These are phyloP conservation scores for Agrilus planipennis DNA, from an alignment of 1,140 invertebrate genomes.

Conservation along the genomic window DNA sequence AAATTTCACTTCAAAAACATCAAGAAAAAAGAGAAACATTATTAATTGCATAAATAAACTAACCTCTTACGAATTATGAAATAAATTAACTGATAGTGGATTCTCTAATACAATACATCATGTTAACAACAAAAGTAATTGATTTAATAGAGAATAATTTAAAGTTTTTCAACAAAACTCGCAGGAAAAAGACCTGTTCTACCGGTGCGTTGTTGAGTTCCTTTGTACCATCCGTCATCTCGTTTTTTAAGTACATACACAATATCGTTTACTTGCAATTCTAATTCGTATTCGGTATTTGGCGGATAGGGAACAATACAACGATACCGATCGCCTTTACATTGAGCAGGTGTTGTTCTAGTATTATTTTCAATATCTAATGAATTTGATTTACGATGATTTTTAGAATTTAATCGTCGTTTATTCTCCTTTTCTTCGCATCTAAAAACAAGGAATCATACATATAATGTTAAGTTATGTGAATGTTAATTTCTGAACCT, in stretches of 20 bases:
- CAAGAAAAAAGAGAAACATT: too few relatives aligned
- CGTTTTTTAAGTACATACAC: constrained; percentile 85
- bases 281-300: constrained; percentile 83
- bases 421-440: constrained; percentile 21
- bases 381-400: constrained; percentile 71
- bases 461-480: too few relatives aligned
- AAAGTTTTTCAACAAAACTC: constrained; percentile 86
- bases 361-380: constrained; percentile 52
- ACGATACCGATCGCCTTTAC: constrained; percentile 60
- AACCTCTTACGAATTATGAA: too few relatives aligned
- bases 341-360: constrained; percentile 37
- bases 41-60: too few relatives aligned
- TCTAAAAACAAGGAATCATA: too few relatives aligned
- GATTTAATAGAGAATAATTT: too few relatives aligned
- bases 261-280: constrained; percentile 80
- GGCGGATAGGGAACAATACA: constrained; percentile 92
- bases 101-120: too few relatives aligned
- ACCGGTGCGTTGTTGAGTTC: constrained; percentile 77
- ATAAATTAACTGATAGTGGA: too few relatives aligned
- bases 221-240: constrained; percentile 93
- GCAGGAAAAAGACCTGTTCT: constrained; percentile 87
- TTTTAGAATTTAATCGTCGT: too few relatives aligned
- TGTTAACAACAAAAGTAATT: too few relatives aligned
- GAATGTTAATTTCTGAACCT: too few relatives aligned
- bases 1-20: too few relatives aligned